Percentiles rank a stretch among this genome's conserved stretches.
Conservation (phyloP, 1,140 invertebrate genomes). For the Drosophila neocordata region DNA sequence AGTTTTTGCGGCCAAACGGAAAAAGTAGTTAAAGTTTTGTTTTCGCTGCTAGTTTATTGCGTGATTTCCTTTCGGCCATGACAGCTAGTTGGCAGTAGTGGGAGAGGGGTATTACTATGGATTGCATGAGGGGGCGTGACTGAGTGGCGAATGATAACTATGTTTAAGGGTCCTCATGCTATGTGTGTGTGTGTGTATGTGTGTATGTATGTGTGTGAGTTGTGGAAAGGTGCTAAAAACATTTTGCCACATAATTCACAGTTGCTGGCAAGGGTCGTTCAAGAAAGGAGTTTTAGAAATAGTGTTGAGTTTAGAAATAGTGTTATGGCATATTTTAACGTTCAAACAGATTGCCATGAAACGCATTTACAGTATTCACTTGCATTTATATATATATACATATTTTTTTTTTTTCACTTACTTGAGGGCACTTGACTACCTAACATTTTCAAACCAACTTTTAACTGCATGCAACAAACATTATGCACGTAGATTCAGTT, state of each 20-base stretch:
- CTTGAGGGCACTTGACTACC: constrained; percentile 34
- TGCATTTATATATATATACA: too few relatives aligned
- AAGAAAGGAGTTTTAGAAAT: constrained; percentile 25
- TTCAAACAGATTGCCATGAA: constrained; percentile 1
- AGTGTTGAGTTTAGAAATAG: constrained; percentile 46
- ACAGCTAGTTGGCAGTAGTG: constrained; percentile 31
- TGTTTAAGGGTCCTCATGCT: constrained; percentile 9
- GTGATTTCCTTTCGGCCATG: constrained; percentile 75
- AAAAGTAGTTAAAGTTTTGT: constrained; percentile 82
- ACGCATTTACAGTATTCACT: not conserved
- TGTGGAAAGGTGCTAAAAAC: constrained; percentile 50
- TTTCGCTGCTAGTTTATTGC: constrained; percentile 78
- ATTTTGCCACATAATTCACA: constrained; percentile 72
- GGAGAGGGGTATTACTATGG: not conserved
- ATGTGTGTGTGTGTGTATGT: not conserved
- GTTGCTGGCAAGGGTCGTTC: constrained; percentile 40
- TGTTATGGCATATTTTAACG: constrained; percentile 5
- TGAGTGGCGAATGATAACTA: constrained; percentile 35
- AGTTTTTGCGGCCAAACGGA: constrained; percentile 74
- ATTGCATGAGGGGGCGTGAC: constrained; percentile 14
- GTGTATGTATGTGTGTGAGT: not conserved
- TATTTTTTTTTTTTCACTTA: not conserved
- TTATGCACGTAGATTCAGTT: constrained; percentile 52
- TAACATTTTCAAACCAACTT: constrained; percentile 16
- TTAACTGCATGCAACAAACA: constrained; percentile 30